Percentiles rank a stretch among this genome's conserved stretches.
These are phyloP conservation scores for Odocoileus virginianus DNA, from an alignment of 2,113 vertebrate species.

Conservation along the genomic window DNA sequence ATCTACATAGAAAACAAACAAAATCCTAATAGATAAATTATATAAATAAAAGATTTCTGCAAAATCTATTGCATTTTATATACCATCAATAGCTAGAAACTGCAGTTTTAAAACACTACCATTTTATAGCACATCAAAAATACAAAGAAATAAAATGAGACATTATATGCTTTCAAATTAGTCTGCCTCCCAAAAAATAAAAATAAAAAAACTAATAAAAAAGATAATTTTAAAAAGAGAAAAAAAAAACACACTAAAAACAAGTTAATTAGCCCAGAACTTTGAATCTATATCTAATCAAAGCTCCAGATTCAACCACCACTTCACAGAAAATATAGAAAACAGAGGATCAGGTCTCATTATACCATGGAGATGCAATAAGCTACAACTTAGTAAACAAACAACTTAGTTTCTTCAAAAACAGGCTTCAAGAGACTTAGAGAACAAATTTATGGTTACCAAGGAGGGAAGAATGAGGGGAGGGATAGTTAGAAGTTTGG, in stretches of 20 bases:
- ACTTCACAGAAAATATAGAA: neutral
- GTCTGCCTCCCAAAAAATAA: neutral
- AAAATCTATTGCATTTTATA: slow-evolving; percentile 23
- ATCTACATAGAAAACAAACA: neutral
- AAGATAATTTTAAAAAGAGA: neutral
- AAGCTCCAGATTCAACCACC: neutral
- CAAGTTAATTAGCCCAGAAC: neutral
- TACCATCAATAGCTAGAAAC: neutral
- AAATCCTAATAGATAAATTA: slow-evolving; percentile 9
- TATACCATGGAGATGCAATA: neutral
- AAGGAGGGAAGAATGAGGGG: neutral
- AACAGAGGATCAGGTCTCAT: neutral
- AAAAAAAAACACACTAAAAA: neutral
- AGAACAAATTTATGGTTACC: neutral
- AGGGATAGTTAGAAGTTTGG: neutral
- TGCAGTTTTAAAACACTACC: neutral
- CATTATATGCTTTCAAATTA: neutral
- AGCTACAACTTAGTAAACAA: neutral
- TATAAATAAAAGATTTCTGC: neutral
- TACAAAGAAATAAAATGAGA: neutral
- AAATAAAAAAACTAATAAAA: neutral
- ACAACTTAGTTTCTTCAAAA: neutral
- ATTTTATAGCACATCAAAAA: neutral
- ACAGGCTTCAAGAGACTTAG: neutral
- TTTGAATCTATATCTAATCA: neutral